A percentile compares a stretch with the other conserved stretches of the same genome.
These are phyloP conservation scores for Galerucella nymphaeae DNA, from an alignment of 2,888 invertebrate species.

Conservation along the genomic window DNA sequence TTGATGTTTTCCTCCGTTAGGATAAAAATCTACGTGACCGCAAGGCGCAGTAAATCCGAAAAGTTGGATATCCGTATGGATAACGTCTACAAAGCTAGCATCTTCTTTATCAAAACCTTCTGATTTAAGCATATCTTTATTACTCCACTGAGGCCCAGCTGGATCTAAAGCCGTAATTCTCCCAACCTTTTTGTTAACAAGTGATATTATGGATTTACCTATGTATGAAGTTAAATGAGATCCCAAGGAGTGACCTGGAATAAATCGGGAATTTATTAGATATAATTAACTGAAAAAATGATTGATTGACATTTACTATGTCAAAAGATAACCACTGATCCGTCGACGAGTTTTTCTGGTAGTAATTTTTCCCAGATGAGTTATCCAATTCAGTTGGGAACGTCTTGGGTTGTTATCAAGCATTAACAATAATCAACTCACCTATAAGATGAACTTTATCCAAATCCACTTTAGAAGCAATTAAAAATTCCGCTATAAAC, in stretches of 20 bases:
- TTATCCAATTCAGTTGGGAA: too few species aligned
- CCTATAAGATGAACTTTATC: constrained; percentile 65
- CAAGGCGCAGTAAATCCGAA: constrained; percentile 71
- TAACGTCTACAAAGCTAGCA: constrained; percentile 79
- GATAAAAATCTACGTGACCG: constrained; percentile 82
- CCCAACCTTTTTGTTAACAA: constrained; percentile 58
- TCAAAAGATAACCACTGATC: too few species aligned
- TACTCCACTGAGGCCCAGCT: constrained; percentile 60
- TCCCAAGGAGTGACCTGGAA: constrained; percentile 57
- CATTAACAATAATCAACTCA: constrained; percentile 50
- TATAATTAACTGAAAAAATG: too few species aligned
- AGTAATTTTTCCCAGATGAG: too few species aligned
- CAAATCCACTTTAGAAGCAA: constrained; percentile 55
- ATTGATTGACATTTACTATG: too few species aligned
- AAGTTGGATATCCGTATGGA: constrained; percentile 77
- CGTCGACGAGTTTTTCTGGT: neutral
- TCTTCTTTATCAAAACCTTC: constrained; percentile 76
- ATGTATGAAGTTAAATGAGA: constrained; percentile 54
- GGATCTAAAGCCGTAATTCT: constrained; percentile 66
- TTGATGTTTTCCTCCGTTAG: constrained; percentile 76
- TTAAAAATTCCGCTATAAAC: constrained; percentile 63
- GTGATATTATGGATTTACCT: constrained; percentile 49
- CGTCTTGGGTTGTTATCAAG: too few species aligned
- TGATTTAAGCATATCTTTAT: constrained; percentile 48
- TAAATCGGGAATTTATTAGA: too few species aligned